phyloP scores from a whole-genome alignment of 2,113 vertebrate genomes.

The Aramus guarauna region DNA sequence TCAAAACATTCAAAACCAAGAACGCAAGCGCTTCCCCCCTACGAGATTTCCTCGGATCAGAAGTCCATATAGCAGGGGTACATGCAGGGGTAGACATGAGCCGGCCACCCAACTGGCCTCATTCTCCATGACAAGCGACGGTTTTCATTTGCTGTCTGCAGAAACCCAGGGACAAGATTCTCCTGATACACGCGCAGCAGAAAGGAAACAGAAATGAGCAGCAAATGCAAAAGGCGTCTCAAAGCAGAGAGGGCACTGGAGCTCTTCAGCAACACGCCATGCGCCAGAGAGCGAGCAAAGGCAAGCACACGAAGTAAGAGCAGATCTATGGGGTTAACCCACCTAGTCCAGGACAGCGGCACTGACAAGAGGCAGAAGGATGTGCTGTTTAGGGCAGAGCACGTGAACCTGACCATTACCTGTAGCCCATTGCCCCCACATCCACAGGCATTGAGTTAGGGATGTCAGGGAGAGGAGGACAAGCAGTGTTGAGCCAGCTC shows the following conservation, averaged over 20 bases:
- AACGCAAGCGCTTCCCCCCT: neutral
- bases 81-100: neutral
- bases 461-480: neutral
- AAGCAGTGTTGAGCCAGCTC: neutral
- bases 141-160: neutral
- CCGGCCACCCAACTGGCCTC: neutral
- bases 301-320: neutral
- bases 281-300: neutral
- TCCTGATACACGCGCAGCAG: neutral
- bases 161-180: neutral
- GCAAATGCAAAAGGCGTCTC: neutral
- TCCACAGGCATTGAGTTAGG: neutral
- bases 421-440: neutral
- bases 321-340: neutral
- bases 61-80: neutral
- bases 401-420: neutral
- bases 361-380: neutral
- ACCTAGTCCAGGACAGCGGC: neutral
- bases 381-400: neutral
- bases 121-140: fast-evolving
- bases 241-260: neutral
- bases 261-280: neutral
- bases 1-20: neutral
- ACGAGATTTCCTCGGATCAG: neutral
- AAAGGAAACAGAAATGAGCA: neutral